Conservation (phyloP, 2,797 vertebrate species). For the Myoxocephalus aenaeus region DNA sequence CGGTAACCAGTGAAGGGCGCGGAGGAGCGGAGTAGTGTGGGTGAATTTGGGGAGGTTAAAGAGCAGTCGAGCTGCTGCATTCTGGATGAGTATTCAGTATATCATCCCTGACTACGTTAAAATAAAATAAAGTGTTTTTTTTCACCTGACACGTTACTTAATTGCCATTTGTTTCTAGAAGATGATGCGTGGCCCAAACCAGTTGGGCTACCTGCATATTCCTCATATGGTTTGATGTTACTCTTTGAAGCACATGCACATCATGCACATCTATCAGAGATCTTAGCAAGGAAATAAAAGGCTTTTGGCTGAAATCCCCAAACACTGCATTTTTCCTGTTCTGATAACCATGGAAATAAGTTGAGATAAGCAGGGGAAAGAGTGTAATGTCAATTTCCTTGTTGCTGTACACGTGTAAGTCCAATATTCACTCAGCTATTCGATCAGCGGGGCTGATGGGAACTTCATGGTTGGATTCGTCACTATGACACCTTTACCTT, state of each 20-base stretch:
- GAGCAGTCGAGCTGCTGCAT: too few species aligned
- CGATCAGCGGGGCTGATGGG: neutral
- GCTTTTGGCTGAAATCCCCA: neutral
- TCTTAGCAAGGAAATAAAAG: neutral
- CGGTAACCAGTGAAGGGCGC: too few species aligned
- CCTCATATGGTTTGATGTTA: neutral
- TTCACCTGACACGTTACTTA: too few species aligned
- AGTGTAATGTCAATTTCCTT: neutral
- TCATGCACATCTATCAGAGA: neutral
- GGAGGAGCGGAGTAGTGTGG: too few species aligned
- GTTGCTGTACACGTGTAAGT: neutral
- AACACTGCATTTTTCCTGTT: neutral
- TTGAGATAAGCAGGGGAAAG: neutral
- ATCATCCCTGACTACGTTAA: neutral
- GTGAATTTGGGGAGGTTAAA: too few species aligned
- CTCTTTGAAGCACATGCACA: neutral
- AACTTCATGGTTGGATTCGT: neutral
- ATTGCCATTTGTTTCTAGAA: too few species aligned
- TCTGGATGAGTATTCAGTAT: neutral
- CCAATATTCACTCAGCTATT: neutral
- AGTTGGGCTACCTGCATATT: too few species aligned
- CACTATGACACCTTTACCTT: neutral
- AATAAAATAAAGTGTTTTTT: neutral
- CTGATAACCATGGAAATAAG: neutral
- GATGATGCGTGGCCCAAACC: too few species aligned